Conservation (phyloP, 1,140 invertebrate species). For the Tetraneura akinire region DNA sequence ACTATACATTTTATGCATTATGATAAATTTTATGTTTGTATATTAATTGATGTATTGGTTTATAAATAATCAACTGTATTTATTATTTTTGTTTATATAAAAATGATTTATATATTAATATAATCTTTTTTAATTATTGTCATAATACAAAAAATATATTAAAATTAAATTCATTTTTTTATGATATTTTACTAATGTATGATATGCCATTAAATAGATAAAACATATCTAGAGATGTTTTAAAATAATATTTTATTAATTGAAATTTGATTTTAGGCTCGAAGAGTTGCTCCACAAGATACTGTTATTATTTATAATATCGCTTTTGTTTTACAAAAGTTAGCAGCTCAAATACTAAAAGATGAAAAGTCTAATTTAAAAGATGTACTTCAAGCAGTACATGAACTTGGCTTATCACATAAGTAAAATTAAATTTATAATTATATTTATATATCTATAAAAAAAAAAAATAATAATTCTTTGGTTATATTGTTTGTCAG, state of each 20-base stretch:
- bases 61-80: too few species aligned
- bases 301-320: conserved; percentile 92
- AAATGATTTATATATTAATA: too few species aligned
- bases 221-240: too few species aligned
- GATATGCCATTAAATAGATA: too few species aligned
- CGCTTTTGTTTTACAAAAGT: conserved; percentile 88
- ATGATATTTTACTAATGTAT: too few species aligned
- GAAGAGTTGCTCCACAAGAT: conserved; percentile 92
- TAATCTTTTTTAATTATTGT: too few species aligned
- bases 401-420: conserved; percentile 89
- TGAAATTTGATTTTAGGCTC: conserved; percentile 63
- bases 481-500: conserved; percentile 58
- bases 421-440: conserved; percentile 69
- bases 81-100: too few species aligned
- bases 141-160: too few species aligned
- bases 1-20: too few species aligned
- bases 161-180: too few species aligned
- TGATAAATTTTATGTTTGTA: too few species aligned
- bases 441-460: neutral
- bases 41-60: too few species aligned
- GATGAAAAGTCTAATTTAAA: conserved; percentile 91
- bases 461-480: conserved; percentile 33
- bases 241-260: neutral
- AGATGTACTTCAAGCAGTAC: conserved; percentile 87
- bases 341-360: conserved; percentile 88